phyloP scores from a whole-genome alignment of 1,140 invertebrate species.

The Neomicropteryx cornuta region DNA sequence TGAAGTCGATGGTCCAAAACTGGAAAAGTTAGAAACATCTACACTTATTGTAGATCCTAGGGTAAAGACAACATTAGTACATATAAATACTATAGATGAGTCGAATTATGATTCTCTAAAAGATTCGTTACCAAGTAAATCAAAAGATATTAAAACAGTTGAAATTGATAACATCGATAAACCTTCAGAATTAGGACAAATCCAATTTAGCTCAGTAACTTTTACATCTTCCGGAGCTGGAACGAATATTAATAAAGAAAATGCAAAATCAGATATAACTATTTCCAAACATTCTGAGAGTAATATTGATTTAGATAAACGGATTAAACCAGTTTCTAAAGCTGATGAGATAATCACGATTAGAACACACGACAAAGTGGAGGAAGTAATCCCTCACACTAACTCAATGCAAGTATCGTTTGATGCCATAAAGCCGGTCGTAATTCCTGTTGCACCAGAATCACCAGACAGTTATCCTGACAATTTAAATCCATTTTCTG shows the following conservation, averaged over 20 bases:
- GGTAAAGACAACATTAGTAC: conserved; percentile 16
- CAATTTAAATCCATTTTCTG: conserved; percentile 70
- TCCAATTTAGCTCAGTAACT: too few species aligned
- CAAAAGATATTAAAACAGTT: conserved; percentile 10
- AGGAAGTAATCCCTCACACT: background rate
- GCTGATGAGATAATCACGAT: too few species aligned
- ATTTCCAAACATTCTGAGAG: too few species aligned
- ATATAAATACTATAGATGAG: conserved; percentile 18
- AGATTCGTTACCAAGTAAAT: conserved; percentile 12
- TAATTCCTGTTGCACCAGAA: background rate
- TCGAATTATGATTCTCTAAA: conserved; percentile 8
- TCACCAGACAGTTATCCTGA: conserved; percentile 56
- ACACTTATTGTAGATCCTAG: conserved; percentile 31
- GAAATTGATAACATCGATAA: conserved; percentile 15
- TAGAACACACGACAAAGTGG: background rate
- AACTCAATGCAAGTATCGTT: background rate
- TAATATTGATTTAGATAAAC: too few species aligned
- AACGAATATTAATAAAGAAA: too few species aligned
- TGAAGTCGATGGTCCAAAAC: conserved; percentile 9
- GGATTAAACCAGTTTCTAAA: too few species aligned
- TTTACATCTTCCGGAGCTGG: too few species aligned
- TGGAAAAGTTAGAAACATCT: conserved; percentile 18
- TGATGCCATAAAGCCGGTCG: background rate
- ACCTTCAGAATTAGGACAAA: conserved; percentile 17
- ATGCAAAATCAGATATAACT: too few species aligned